Base-by-base conservation (phyloP, 2,113 vertebrate species). In the Boulengeromyrus knoepffleri region DNA sequence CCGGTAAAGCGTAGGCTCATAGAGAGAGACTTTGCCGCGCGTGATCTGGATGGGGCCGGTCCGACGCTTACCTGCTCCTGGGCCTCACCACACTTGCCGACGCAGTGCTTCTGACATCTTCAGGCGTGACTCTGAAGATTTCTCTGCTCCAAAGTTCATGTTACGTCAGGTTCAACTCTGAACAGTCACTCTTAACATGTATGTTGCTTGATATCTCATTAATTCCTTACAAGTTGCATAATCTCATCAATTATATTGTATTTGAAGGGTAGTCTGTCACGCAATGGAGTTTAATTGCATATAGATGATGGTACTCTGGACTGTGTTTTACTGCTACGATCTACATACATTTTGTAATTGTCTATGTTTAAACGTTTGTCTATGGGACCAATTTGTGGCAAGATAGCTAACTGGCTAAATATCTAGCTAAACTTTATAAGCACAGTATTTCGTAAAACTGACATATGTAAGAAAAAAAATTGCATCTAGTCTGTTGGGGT, bases 351-450 rank as follows among this genome's bases (percentile, higher is more conserved):
- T 89, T 58, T 50, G 53, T 88, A 88, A 88, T 66, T 88, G 87
- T 66, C 87, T 58, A 50, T 88, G 87, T 88, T 88, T 58, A 62
- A 88, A 66, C 53, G 52, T 66, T 58, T 88, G 87, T 88, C 49
- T 74, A 74, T 58, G 24, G 58, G 62, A 88, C 42, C 56, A 47
- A 88, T 88, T 70, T 70, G 88, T 74, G 24, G n/a, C 56, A 70
- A 58, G 56, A 58, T 88, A 88, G 87, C 87, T 88, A 88, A 66
- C 87, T 88, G 56, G 87, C 56, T 88, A 88, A 53, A 52, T 87
- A 88, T 62, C 50, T 88, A 88, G 52, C 52, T 88, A 46, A 88
- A 62, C 87, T 88, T 88, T 88, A 88, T 88, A 58, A 88, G 31
- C 87, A 88, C 56, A 66, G 87, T 88, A 88, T 88, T 88, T 88